Evolutionary conservation across 2,113 vertebrate genomes (phyloP).

Genomic region (Vulpes lagopus): DNA sequence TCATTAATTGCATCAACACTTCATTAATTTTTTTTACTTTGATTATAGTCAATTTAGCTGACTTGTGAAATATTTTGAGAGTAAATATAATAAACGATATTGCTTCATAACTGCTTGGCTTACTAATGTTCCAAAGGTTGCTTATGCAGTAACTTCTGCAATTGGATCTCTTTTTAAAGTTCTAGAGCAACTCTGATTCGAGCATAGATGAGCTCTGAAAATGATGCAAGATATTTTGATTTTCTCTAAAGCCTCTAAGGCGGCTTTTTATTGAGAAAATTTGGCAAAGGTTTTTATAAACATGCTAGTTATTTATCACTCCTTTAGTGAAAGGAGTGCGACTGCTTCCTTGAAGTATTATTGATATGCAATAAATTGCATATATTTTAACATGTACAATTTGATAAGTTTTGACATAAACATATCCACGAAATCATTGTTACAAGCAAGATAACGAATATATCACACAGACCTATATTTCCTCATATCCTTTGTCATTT

Average conservation of each 20-base stretch:
- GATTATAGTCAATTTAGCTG: constrained; percentile 34
- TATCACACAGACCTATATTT: background rate
- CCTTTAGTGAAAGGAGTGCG: background rate
- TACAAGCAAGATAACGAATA: background rate
- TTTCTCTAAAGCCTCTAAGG: background rate
- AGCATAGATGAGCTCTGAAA: background rate
- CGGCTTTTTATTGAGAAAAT: background rate
- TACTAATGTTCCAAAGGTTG: background rate
- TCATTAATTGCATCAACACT: constrained; percentile 18
- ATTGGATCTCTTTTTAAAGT: background rate
- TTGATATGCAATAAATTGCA: background rate
- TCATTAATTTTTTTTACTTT: constrained; percentile 64
- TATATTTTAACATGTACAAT: background rate
- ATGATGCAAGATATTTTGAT: background rate
- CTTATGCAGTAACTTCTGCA: background rate
- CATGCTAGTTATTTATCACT: background rate
- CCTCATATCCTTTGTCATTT: background rate
- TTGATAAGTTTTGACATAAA: background rate
- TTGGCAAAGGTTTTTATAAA: background rate
- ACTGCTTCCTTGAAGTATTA: background rate
- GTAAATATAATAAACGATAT: constrained; percentile 24
- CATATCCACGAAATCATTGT: background rate
- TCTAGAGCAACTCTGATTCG: background rate
- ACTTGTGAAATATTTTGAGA: constrained; percentile 23
- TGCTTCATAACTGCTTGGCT: background rate